Evolutionary conservation across 2,888 invertebrate genomes (phyloP).

Genomic region (Drosophila dives): DNA sequence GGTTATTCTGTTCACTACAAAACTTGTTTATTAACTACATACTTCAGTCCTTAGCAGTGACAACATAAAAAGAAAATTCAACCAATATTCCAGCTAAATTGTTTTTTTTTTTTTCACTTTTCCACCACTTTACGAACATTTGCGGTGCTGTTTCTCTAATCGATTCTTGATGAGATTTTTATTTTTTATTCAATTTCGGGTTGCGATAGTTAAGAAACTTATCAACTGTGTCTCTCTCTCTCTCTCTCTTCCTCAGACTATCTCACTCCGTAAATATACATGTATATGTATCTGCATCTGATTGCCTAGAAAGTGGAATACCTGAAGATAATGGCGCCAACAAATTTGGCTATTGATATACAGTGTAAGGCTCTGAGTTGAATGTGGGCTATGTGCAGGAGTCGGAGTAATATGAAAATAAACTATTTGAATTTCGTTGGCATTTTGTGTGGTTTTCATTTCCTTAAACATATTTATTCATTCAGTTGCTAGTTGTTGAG

Average conservation of each 20-base stretch:
- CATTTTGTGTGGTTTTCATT: slow-evolving; percentile 67
- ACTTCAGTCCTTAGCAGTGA: slow-evolving; percentile 5
- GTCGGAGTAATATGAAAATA: slow-evolving; percentile 13
- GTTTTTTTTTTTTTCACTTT: not conserved
- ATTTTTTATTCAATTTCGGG: slow-evolving; percentile 77
- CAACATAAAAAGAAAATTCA: not conserved
- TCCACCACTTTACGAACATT: slow-evolving; percentile 11
- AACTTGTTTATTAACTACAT: slow-evolving; percentile 68
- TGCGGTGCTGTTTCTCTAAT: slow-evolving; percentile 60
- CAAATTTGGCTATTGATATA: slow-evolving; percentile 52
- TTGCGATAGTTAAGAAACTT: slow-evolving; percentile 65
- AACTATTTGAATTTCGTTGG: slow-evolving; percentile 44
- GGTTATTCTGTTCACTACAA: slow-evolving; percentile 11
- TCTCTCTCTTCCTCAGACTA: not conserved
- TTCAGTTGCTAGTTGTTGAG: slow-evolving; percentile 11
- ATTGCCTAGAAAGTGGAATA: slow-evolving; percentile 38
- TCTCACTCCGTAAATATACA: not conserved
- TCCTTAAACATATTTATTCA: slow-evolving; percentile 50
- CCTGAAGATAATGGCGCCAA: slow-evolving; percentile 60
- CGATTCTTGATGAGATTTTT: slow-evolving; percentile 79
- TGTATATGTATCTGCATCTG: slow-evolving; percentile 12
- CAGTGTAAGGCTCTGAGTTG: not conserved
- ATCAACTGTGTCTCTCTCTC: slow-evolving; percentile 40
- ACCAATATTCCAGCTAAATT: not conserved
- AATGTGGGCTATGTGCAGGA: not conserved